These are phyloP conservation scores for Troilus luridus DNA, from an alignment of 2,888 invertebrate species.

Conservation along the genomic window DNA sequence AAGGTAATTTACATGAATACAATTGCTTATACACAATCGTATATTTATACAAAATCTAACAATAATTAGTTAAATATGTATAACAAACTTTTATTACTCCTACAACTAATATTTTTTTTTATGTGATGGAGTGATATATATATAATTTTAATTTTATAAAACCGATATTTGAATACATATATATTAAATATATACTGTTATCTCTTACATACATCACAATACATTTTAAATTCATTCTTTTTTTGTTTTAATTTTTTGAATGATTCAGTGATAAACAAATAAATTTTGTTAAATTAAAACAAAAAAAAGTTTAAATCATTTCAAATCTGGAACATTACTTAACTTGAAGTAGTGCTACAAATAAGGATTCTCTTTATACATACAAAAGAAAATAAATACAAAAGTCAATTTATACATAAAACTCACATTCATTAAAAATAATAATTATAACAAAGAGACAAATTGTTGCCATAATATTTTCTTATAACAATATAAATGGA, in stretches of 20 bases:
- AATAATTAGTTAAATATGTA: conserved; percentile 18
- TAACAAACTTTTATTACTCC: conserved; percentile 52
- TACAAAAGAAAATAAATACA: conserved; percentile 43
- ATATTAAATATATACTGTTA: conserved; percentile 25
- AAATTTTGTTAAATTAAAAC: background rate
- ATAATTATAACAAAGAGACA: background rate
- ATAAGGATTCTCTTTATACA: conserved; percentile 25
- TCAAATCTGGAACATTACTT: background rate
- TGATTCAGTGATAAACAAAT: background rate
- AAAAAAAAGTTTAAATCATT: background rate
- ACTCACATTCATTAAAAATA: background rate
- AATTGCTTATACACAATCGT: conserved; percentile 19
- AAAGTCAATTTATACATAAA: background rate
- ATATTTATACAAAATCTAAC: conserved; percentile 51
- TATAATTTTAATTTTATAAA: conserved; percentile 3
- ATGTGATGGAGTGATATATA: conserved; percentile 1
- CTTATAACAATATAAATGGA: background rate
- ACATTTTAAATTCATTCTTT: conserved; percentile 12
- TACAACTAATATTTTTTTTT: conserved; percentile 42
- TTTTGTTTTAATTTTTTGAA: background rate
- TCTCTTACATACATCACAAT: conserved; percentile 5
- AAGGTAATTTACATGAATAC: conserved; percentile 45
- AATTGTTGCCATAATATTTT: conserved; percentile 17
- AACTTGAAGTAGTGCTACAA: background rate
- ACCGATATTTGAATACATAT: conserved; percentile 11